Base-by-base conservation (phyloP, 92 coral and sea anemone genomes). In the Parazoanthus darwini region DNA sequence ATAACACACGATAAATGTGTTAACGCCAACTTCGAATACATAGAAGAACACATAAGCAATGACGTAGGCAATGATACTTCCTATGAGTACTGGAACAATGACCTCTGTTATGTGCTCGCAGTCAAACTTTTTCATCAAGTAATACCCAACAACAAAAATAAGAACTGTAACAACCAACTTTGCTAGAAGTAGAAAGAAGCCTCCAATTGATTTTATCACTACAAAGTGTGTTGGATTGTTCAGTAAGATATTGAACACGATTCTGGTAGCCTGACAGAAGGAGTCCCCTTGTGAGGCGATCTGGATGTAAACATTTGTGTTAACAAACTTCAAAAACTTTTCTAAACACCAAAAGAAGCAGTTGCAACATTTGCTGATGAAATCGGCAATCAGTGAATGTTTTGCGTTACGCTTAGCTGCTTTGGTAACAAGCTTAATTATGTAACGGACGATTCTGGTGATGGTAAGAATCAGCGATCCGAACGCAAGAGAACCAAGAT, bases 281-380 rank as follows among this genome's bases (percentile, higher is more conserved):
- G 82, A 86, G 66, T 86, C 83, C 39, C 89, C 89, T 86, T 86
- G 89, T 54, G 89, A 70, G 18, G 89, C 89, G 77, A 86, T 86
- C 66, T 86, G 89, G 89, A 86, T 86, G 51, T 86, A 86, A 38
- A 86, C 89, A 76, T 86, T 86, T 26, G 73, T 80, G 89, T 86
- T 86, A 72, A 86, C 33, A 86, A 86, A 86, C 82, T 86, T 86
- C 77, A 86, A 72, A 73, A 86, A 77, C 75, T 86, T 86, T 72
- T 86, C 83, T 81, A 86, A 86, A 73, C 89, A 86, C 89, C 89
- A 86, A 43, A 76, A 26, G 76, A 44, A 86, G 37, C 89, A 86
- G 48, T 5, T 79, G 74, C 79, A 86, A 58, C 89, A 86, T 80
- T 77, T 86, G 65, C 89, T 58, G 6, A 86, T 86, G 65, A 86